Evolutionary conservation across 2,888 invertebrate genomes (phyloP).

Genomic region (Disparrhopalites patrizii): DNA sequence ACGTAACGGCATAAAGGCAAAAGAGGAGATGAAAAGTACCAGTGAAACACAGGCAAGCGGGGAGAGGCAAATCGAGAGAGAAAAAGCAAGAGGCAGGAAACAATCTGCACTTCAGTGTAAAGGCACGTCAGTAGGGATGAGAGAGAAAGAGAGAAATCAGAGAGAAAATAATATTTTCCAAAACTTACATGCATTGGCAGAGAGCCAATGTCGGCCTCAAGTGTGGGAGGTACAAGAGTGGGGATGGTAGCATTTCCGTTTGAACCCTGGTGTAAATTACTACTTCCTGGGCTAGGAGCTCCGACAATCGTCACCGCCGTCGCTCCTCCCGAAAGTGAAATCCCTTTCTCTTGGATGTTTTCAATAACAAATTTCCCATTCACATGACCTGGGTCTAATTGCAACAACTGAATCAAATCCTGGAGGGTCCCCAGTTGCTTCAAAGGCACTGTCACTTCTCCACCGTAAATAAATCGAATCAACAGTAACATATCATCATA

Average conservation of each 20-base stretch:
- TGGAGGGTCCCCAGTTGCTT: constrained; percentile 47
- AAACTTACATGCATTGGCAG: constrained; percentile 39
- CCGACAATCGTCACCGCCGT: constrained; percentile 36
- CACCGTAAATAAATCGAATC: constrained; percentile 47
- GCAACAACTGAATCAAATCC: constrained; percentile 46
- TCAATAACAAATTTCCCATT: constrained; percentile 48
- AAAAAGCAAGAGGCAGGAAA: background rate
- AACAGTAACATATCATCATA: constrained; percentile 46
- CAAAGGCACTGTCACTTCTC: constrained; percentile 47
- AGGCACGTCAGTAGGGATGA: background rate
- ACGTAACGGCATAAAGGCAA: no score
- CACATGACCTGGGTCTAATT: constrained; percentile 46
- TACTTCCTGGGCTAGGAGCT: constrained; percentile 30
- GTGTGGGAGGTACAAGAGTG: constrained; percentile 20
- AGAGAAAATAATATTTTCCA: constrained; percentile 16
- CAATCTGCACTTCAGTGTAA: background rate
- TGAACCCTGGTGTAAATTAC: constrained; percentile 19
- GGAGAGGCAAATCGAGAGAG: background rate
- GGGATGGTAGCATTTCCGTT: constrained; percentile 18
- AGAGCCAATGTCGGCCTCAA: constrained; percentile 37
- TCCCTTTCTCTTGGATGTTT: constrained; percentile 46
- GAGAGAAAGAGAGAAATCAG: constrained; percentile 14
- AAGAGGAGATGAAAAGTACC: background rate
- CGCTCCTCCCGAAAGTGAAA: constrained; percentile 33
- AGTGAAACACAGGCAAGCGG: background rate